Percentiles rank a stretch among this genome's conserved stretches.
These are phyloP conservation scores for Hetaerina americana DNA, from an alignment of 1,140 invertebrate species.

Conservation along the genomic window DNA sequence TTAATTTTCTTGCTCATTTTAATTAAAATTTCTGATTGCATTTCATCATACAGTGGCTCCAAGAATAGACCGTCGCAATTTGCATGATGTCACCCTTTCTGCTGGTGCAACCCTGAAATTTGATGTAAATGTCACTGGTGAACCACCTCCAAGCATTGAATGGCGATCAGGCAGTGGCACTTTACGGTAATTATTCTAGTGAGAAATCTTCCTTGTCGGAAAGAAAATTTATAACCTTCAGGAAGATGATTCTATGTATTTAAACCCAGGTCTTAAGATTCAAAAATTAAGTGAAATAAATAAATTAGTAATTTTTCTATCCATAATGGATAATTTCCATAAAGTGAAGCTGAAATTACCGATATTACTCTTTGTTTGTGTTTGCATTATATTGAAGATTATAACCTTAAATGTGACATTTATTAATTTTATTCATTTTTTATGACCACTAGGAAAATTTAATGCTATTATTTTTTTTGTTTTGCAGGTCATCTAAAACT, in stretches of 20 bases:
- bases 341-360: not conserved
- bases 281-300: not conserved
- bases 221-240: not conserved
- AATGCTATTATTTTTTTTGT: constrained; percentile 3
- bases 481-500: constrained; percentile 38
- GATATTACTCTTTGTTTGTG: too few relatives aligned
- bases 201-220: not conserved
- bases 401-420: constrained; percentile 5
- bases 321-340: not conserved
- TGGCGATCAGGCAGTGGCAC: constrained; percentile 63
- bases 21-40: constrained; percentile 10
- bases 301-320: not conserved
- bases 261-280: not conserved
- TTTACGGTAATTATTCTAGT: constrained; percentile 19
- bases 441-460: constrained; percentile 11
- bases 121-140: constrained; percentile 80
- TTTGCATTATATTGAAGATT: too few relatives aligned
- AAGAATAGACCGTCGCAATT: constrained; percentile 84
- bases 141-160: constrained; percentile 78
- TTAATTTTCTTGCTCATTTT: too few relatives aligned
- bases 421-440: not conserved
- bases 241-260: not conserved
- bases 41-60: constrained; percentile 57
- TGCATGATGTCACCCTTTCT: constrained; percentile 79
- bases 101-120: constrained; percentile 84